These are phyloP conservation scores for Drosophila kambysellisi DNA, from an alignment of 2,888 invertebrate species.

Conservation along the genomic window DNA sequence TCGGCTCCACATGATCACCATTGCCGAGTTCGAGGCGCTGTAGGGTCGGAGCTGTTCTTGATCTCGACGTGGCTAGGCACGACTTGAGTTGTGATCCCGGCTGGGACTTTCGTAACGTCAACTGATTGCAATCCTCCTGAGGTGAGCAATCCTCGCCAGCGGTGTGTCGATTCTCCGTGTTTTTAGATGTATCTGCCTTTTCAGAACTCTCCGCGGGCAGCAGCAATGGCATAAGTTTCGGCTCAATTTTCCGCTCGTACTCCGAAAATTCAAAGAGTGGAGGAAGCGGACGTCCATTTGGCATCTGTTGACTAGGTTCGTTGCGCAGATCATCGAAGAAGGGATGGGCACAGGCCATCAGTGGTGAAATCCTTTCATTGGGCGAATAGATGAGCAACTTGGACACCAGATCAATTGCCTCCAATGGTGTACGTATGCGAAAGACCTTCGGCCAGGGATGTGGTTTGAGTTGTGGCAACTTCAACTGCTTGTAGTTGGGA, in stretches of 20 bases:
- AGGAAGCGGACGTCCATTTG: conserved; percentile 96
- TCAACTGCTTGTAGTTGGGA: conserved; percentile 99
- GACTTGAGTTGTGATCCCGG: neutral
- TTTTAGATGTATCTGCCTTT: neutral
- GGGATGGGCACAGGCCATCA: conserved; percentile 98
- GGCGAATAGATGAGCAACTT: conserved; percentile 99
- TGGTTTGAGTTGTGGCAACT: conserved; percentile 99
- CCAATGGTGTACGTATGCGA: conserved; percentile 95
- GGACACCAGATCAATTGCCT: conserved; percentile 95
- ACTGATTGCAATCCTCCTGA: conserved; percentile 3
- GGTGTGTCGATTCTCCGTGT: conserved; percentile 16
- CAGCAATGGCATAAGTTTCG: conserved; percentile 68
- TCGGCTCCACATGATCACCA: conserved; percentile 55
- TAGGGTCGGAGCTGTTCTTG: neutral
- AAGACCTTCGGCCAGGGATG: conserved; percentile 99
- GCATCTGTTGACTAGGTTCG: conserved; percentile 95
- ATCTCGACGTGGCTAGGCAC: neutral
- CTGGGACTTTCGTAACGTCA: neutral
- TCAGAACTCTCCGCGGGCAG: conserved; percentile 20
- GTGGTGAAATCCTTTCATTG: conserved; percentile 95
- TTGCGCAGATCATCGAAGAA: conserved; percentile 99
- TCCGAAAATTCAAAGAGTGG: conserved; percentile 98
- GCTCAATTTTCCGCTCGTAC: conserved; percentile 86
- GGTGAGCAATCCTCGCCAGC: conserved; percentile 56
- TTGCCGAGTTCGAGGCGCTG: conserved; percentile 60